Evolutionary conservation across 53 echinoderm and acorn worm species (phyloP).

Genomic region (Arbacia lixula): DNA sequence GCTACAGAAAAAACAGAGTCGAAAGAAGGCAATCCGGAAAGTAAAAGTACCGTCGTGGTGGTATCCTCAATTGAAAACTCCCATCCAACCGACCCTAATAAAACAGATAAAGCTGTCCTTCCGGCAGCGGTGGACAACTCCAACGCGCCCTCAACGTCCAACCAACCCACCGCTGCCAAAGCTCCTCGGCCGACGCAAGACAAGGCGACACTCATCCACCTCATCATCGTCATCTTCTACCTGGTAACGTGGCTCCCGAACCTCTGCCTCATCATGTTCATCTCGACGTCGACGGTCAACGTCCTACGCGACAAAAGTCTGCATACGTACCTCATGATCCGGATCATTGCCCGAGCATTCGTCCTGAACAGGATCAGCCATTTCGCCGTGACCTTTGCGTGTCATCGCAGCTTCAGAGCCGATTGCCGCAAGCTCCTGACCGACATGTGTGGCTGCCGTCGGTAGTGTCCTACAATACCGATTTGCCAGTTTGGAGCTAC

Average conservation of each 20-base stretch:
- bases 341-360: slow-evolving; percentile 7
- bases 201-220: slow-evolving; percentile 3
- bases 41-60: too few relatives aligned
- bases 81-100: too few relatives aligned
- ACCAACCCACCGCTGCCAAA: neutral
- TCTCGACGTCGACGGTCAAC: neutral
- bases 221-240: neutral
- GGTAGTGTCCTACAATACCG: too few relatives aligned
- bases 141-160: neutral
- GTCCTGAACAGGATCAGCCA: neutral
- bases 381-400: neutral
- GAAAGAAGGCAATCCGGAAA: too few relatives aligned
- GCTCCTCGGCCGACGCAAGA: neutral
- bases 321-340: too few relatives aligned
- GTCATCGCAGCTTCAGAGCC: neutral
- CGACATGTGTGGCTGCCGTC: too few relatives aligned
- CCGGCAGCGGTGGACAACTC: neutral
- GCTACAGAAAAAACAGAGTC: neutral
- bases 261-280: neutral
- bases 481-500: too few relatives aligned
- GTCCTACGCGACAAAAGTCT: too few relatives aligned
- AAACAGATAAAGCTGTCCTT: too few relatives aligned
- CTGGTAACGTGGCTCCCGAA: neutral
- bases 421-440: too few relatives aligned
- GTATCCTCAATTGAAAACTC: too few relatives aligned